Percentiles rank a stretch among this genome's conserved stretches.
Conservation (phyloP, 1,140 invertebrate species). For the Brachionus calyciflorus region DNA sequence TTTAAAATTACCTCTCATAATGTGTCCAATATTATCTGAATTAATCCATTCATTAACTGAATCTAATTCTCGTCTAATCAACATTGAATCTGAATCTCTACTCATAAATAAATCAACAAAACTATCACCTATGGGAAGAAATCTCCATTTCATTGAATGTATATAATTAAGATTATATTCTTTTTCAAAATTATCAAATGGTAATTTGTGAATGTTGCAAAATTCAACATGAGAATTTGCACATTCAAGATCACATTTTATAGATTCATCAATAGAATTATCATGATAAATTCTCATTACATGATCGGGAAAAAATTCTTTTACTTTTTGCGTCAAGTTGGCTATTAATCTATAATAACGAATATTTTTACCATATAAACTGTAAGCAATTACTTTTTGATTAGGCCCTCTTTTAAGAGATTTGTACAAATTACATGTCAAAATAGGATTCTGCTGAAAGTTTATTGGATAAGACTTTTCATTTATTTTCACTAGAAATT, state of each 20-base stretch:
- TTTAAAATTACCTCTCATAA: conserved; percentile 17
- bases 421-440: conserved; percentile 2
- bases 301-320: conserved; percentile 7
- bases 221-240: neutral
- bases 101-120: no score
- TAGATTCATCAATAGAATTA: neutral
- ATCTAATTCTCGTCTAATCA: no score
- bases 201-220: neutral
- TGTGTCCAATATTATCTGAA: no score
- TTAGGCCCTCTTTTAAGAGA: conserved; percentile 5
- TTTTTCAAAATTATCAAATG: neutral
- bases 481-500: no score
- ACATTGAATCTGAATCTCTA: neutral
- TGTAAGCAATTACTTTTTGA: neutral
- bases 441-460: no score
- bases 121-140: conserved; percentile 17
- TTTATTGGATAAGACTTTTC: no score
- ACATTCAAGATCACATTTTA: neutral
- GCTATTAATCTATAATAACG: neutral
- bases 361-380: neutral
- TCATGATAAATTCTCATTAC: conserved; percentile 30
- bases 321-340: neutral
- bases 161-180: neutral
- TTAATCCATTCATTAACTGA: no score
- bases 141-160: conserved; percentile 13